phyloP scores from a whole-genome alignment of 2,113 vertebrate species.

The Procavia capensis region DNA sequence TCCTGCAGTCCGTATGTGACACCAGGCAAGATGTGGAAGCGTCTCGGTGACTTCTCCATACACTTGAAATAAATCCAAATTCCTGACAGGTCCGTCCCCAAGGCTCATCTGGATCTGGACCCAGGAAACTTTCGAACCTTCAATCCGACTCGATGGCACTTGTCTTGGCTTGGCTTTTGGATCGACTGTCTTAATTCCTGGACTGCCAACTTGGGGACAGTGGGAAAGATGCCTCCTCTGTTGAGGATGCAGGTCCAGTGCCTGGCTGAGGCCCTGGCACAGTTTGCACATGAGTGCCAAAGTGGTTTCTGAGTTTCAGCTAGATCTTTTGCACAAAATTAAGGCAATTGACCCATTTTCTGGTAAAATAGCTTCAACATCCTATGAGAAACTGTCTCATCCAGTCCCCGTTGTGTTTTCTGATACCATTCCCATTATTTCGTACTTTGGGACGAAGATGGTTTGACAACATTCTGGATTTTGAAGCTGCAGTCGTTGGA shows the following conservation, averaged over 20 bases:
- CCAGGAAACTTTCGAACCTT: not conserved
- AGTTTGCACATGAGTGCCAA: not conserved
- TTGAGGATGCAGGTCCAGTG: not conserved
- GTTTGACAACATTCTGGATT: not conserved
- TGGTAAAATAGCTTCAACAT: not conserved
- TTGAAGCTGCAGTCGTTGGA: too few species aligned
- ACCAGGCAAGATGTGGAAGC: not conserved
- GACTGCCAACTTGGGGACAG: not conserved
- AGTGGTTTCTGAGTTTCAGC: not conserved
- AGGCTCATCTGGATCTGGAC: not conserved
- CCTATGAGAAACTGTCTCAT: not conserved
- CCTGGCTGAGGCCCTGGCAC: not conserved
- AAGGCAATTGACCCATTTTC: slow-evolving; percentile 1
- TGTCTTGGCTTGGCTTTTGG: too few species aligned
- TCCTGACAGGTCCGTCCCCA: not conserved
- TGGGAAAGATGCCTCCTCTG: not conserved
- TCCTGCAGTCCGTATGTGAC: not conserved
- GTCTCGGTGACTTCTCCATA: not conserved
- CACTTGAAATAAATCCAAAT: not conserved
- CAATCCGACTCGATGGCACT: too few species aligned
- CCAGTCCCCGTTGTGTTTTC: not conserved
- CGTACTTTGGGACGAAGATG: not conserved
- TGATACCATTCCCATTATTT: not conserved
- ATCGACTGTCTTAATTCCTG: too few species aligned
- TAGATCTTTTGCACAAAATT: not conserved